Percentiles rank a stretch among this genome's conserved stretches.
Conservation (phyloP, 2,888 invertebrate genomes). For the Perizoma flavofasciatum region DNA sequence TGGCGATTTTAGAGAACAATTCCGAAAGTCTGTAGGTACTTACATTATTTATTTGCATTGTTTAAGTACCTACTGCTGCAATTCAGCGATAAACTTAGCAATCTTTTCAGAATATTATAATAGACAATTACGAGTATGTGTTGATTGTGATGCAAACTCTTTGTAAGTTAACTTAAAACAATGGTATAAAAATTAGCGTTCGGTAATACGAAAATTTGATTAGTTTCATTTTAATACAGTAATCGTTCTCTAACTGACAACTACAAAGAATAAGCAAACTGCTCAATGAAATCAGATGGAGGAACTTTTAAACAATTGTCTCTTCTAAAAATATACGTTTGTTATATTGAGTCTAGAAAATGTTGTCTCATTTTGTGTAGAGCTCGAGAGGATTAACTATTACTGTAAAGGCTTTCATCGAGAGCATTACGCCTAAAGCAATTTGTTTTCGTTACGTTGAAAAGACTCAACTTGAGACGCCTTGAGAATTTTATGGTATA, state of each 20-base stretch:
- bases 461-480: constrained; percentile 46
- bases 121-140: too few relatives aligned
- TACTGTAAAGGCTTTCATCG: constrained; percentile 48
- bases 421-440: constrained; percentile 47
- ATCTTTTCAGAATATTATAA: too few relatives aligned
- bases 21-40: neutral
- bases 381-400: constrained; percentile 49
- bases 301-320: constrained; percentile 12
- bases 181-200: too few relatives aligned
- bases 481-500: constrained; percentile 37
- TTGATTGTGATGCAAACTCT: too few relatives aligned
- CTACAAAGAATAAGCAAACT: too few relatives aligned
- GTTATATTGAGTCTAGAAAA: constrained; percentile 23
- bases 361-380: constrained; percentile 36
- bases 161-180: too few relatives aligned
- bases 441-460: constrained; percentile 53
- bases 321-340: constrained; percentile 25
- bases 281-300: neutral
- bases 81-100: too few relatives aligned
- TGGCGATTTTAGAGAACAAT: constrained; percentile 8
- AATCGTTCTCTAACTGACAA: too few relatives aligned
- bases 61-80: neutral
- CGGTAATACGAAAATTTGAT: too few relatives aligned
- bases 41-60: neutral
- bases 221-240: too few relatives aligned